Base-by-base conservation (phyloP, 2,888 invertebrate genomes). In the Lypha dubia region DNA sequence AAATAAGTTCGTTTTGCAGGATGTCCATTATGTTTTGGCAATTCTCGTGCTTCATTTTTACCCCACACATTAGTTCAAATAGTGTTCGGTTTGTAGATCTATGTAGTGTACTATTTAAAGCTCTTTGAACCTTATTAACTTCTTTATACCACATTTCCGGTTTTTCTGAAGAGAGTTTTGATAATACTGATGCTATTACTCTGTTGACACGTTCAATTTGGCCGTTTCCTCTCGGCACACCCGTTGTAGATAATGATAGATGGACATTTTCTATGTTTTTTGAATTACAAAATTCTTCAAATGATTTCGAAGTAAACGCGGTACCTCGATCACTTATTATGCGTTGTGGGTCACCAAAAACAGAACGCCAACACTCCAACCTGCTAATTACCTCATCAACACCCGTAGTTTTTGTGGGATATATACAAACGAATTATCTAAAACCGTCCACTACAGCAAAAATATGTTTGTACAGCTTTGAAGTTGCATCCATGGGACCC, bases 381-480 rank as follows among this genome's bases (percentile, higher is more conserved):
- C 74, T 73, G 46, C 44, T 46, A 35, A 83, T 53, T 28, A 82
- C 53, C 28, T 79, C 58, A 32, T 28, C 79, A 9, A 46, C 32
- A 17, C 41, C 35, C 0, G 74, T 79, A 24, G 62, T 58, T 46
- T 74, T 77, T 24, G 80, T 80, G 9, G 80, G 70, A n/a, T 53
- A 84, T 32, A 84, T 17, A 35, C 73, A 80, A 8, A 76, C 76
- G 73, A 84, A 84, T 44, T 76, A 79, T 3, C 53, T 35, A 56
- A 83, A 80, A 3, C 44, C 79, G 44, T 85, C 84, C 1, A 77
- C 65, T 49, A 62, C 38, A 4, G 75, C 74, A 11, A 85, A 73
- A n/a, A 86, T 73, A 60, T 79, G 63, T 70, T 79, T 77, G 89
- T 20, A 87, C 87, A 0, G 89, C 89, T 41, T 88, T 6, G 58